phyloP scores from a whole-genome alignment of 2,797 vertebrate genomes.

The Manis pentadactyla region DNA sequence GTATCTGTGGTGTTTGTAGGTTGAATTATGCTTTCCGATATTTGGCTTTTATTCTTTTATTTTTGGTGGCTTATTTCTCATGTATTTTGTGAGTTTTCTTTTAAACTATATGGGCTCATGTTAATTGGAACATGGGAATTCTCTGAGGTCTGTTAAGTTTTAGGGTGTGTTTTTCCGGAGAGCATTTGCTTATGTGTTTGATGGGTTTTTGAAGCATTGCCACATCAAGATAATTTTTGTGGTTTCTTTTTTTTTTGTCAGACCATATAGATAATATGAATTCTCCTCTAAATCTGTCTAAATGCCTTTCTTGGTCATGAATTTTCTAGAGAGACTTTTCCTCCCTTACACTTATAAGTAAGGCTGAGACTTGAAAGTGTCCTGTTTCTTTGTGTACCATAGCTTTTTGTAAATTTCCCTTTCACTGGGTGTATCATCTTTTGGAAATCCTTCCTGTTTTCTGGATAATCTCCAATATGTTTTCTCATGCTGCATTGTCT shows the following conservation, averaged over 20 bases:
- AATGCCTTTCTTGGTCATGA: background rate
- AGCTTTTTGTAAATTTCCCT: background rate
- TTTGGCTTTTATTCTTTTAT: constrained; percentile 27
- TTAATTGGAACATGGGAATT: background rate
- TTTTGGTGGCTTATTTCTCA: constrained; percentile 30
- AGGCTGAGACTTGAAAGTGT: background rate
- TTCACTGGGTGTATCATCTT: background rate
- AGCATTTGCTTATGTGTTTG: background rate
- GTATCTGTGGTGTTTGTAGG: background rate
- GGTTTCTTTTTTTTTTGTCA: background rate
- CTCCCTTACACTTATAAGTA: background rate
- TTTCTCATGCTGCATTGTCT: background rate
- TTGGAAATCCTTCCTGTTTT: background rate
- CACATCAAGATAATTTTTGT: background rate
- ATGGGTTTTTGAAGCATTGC: background rate
- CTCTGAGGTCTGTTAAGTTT: background rate
- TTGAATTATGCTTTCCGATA: constrained; percentile 14
- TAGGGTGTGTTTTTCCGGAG: background rate
- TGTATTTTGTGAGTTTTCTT: background rate
- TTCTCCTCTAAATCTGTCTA: background rate
- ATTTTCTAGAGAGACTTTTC: constrained; percentile 28
- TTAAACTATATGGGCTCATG: background rate
- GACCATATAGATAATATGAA: background rate
- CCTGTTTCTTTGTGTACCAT: background rate
- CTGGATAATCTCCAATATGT: background rate